Evolutionary conservation across 2,888 invertebrate genomes (phyloP), one percentile per base, ranked within the genome.

Genomic region (Trypoxylon attenuatum): DNA sequence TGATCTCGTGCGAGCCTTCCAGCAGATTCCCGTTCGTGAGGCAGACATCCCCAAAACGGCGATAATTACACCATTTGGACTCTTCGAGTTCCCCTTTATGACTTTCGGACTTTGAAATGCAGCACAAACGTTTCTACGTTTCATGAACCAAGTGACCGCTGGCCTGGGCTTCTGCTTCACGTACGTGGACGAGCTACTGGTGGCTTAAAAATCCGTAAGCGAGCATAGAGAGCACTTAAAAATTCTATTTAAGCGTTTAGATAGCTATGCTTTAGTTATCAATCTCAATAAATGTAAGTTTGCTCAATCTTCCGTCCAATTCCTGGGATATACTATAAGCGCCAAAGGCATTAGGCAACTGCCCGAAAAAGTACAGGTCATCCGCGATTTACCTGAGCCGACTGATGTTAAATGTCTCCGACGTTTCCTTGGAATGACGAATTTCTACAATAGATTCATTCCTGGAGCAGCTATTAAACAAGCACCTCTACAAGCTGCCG

Each of bases 121-220:
- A 0, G 55, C 51, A 0, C 67, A 67, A 25, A 59, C 55, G 0
- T 62, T 63, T 4, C 84, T 87, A 52, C 73, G 84, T 2, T 87
- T 86, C 29, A 81, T 87, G 8, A 82, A 87, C 42, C 76, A 76
- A 10, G 73, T 76, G 1, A 22, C 76, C 0, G 60, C 76, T 2
- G 81, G 79, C 3, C 46, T 83, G 0, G 83, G 82, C 18, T 83
- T 87, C 56, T 63, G 62, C 33, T 75, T 78, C 52, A 46, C 68
- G 0, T 87, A 86, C 50, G 50, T 87, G 0, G 85, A 87, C 27
- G 85, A 86, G 53, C 76, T 49, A 0, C 15, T 54, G 1, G 45
- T 54, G 1, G 38, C 38, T 1, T 54, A 22, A 2, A 10, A 0
- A 4, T 0, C 1, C 1, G 1, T 10, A 1, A 8, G 38, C 2